Evolutionary conservation across 1,140 invertebrate species (phyloP).

Genomic region (Ceratina calcarata): DNA sequence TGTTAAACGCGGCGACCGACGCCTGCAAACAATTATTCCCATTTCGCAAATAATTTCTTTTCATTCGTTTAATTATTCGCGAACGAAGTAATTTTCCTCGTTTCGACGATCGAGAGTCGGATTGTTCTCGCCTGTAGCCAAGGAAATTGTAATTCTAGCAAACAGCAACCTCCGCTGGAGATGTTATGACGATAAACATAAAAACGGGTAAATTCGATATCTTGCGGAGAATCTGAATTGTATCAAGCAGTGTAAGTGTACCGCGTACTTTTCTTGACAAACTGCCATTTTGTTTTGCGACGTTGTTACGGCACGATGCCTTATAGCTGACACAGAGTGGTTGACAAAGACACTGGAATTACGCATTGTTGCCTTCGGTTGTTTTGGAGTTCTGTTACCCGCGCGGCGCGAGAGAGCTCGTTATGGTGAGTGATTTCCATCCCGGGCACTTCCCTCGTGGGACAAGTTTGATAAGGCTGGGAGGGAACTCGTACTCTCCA

Average conservation of each 20-base stretch:
- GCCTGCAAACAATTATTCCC: no score
- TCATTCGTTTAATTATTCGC: no score
- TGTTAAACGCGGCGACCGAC: background rate
- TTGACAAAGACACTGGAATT: background rate
- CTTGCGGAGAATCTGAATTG: background rate
- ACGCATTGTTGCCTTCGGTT: background rate
- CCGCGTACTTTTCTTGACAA: background rate
- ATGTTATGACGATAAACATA: no score
- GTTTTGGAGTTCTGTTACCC: background rate
- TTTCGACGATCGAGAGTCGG: no score
- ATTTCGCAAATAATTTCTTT: no score
- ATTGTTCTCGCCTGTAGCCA: no score
- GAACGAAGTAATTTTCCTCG: no score
- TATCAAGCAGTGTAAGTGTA: background rate
- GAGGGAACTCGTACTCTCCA: background rate
- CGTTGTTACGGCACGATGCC: no score
- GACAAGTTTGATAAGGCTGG: background rate
- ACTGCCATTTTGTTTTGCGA: background rate
- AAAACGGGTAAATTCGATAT: constrained; percentile 4
- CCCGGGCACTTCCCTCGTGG: background rate
- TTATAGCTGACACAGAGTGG: background rate
- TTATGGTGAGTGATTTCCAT: background rate
- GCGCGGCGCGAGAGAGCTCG: background rate
- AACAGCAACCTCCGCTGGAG: no score
- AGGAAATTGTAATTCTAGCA: no score